A percentile compares a stretch with the other conserved stretches of the same genome.
These are phyloP conservation scores for Triplophysa rosa DNA, from an alignment of 2,113 vertebrate genomes.

Conservation along the genomic window DNA sequence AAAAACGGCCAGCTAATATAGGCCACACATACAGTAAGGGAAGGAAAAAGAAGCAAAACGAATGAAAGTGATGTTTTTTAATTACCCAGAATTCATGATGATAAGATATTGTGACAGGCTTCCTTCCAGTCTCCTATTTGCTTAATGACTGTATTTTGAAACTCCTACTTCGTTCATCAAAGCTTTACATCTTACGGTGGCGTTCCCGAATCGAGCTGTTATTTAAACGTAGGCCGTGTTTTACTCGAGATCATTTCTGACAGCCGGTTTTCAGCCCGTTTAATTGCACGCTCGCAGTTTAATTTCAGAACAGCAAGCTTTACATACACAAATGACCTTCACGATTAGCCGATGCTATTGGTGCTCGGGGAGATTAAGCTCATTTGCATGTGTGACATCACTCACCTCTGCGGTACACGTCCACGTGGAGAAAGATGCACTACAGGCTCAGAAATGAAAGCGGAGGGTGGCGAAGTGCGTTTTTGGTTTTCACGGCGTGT, in stretches of 20 bases:
- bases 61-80: constrained; percentile 14
- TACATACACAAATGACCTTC: constrained; percentile 40
- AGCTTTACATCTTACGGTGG: background rate
- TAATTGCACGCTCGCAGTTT: constrained; percentile 37
- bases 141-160: constrained; percentile 17
- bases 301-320: constrained; percentile 36
- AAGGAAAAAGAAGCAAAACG: background rate
- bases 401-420: constrained; percentile 20
- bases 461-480: background rate
- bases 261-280: constrained; percentile 25
- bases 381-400: constrained; percentile 30
- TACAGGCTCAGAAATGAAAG: background rate
- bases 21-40: background rate
- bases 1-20: background rate
- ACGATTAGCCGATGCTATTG: constrained; percentile 29
- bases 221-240: constrained; percentile 18
- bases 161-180: constrained; percentile 12
- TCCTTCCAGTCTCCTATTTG: constrained; percentile 5
- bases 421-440: background rate
- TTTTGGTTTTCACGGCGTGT: background rate
- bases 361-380: background rate
- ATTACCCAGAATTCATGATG: constrained; percentile 7
- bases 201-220: constrained; percentile 18
- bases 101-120: constrained; percentile 15
- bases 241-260: constrained; percentile 43